Evolutionary conservation across 2,797 vertebrate species (phyloP), one percentile per base, ranked within the genome.

Genomic region (Anolis apletophallus): DNA sequence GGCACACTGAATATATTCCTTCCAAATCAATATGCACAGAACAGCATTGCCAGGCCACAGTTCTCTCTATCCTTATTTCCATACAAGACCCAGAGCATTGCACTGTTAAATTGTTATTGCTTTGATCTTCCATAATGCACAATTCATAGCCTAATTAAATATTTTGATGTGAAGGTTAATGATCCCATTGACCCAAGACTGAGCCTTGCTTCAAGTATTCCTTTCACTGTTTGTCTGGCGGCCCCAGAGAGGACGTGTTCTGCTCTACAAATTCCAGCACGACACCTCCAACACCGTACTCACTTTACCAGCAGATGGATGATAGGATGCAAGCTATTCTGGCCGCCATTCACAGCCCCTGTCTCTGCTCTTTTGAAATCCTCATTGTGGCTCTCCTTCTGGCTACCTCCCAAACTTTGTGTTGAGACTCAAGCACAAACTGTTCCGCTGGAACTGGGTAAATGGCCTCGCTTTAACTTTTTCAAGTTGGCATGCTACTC

Each of bases 221-320:
- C 26, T 83, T 84, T 84, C 21, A 16, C 75, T 46, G 13, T 61
- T 50, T 71, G 61, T 84, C 40, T 80, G 52, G 40, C 75, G 21
- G 54, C 50, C 81, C 13, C 73, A 76, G 50, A 82, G 12, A 14
- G 8, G 26, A 69, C 34, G 26, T n/a, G 11, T 64, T 64, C 68
- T 54, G 75, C 67, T 72, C 81, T 52, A 73, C 36, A 83, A 64
- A 40, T 77, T 57, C 64, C 80, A 87, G 74, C 80, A 82, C 19
- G 34, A 69, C 55, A 34, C 52, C 75, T 71, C 50, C 74, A 57
- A 7, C 17, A 40, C 2, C 14, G 36, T 52, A 61, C 9, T 67
- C 76, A n/a, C n/a, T 73, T 14, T 52, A 61, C 67, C 36, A 55
- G 57, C 10, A n/a, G 54, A 52, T 61, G 7, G 29, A 55, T 83